Evolutionary conservation across 2,113 vertebrate genomes (phyloP), one percentile per base, ranked within the genome.

Genomic region (Jaculus jaculus): DNA sequence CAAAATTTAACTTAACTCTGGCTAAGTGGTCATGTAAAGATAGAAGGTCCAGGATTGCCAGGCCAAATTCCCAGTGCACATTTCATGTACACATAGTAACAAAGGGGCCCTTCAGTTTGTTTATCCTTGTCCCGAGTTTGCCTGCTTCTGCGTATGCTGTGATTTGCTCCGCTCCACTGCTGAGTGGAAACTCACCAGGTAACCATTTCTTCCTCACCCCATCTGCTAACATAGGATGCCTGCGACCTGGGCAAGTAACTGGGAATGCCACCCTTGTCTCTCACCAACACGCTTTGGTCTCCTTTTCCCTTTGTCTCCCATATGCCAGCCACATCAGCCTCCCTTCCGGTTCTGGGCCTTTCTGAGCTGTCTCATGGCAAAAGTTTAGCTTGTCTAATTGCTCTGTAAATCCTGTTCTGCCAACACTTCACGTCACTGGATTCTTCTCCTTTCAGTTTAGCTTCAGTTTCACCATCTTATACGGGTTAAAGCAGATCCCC

Each of bases 71-170:
- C 7, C 8, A 28, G 54, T 61, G 3, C 16, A 6, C 63, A 26
- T n/a, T 51, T 37, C 30, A 1, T 18, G 12, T 30, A 0, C 30
- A 20, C 1, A 1, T 6, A 30, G 6, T 18, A 7, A 51, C 51
- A 21, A 34, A 18, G 0, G 11, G 30, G 2, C 28, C 13, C 51
- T 47, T 0, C 5, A 21, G 26, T 11, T 82, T 32, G 32, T n/a
- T 87, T 60, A 26, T 24, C 13, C 68, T 61, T 21, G 23, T 24
- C 72, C 42, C 65, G 26, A 42, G 30, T 26, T 84, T 89, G 32
- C 32, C 16, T 75, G 66, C 28, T 47, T 86, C 66, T 71, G 80
- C n/a, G n/a, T 75, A 26, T 89, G 34, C 66, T 66, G 9, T 61
- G 39, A 4, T 7, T 63, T 1, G 0, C 34, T 79, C 37, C 51